Conservation (phyloP, 2,888 invertebrate species). For the Apeira syringaria region DNA sequence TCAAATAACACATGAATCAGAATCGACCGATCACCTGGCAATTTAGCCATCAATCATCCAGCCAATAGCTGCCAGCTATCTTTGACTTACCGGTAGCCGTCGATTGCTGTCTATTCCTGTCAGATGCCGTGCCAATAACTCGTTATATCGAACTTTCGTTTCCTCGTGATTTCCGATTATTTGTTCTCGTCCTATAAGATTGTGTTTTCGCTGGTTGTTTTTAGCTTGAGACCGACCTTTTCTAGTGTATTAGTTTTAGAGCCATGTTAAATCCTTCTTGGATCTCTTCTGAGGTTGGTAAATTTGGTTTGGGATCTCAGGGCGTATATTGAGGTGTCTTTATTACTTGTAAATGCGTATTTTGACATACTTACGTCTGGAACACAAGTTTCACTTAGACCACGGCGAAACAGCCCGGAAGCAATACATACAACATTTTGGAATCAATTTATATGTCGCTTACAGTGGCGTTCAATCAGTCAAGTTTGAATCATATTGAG, state of each 20-base stretch:
- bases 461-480: slow-evolving; percentile 12
- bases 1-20: slow-evolving; percentile 14
- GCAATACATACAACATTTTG: too few species aligned
- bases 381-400: too few species aligned
- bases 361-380: too few species aligned
- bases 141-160: slow-evolving; percentile 18
- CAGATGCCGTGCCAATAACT: slow-evolving; percentile 11
- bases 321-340: not conserved
- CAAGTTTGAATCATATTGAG: slow-evolving; percentile 12
- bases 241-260: too few species aligned
- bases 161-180: not conserved
- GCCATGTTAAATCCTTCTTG: too few species aligned
- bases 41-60: slow-evolving; percentile 50
- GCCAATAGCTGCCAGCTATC: slow-evolving; percentile 49
- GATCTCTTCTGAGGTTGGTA: too few species aligned
- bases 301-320: too few species aligned
- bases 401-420: too few species aligned
- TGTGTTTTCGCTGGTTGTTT: not conserved
- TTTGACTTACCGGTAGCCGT: slow-evolving; percentile 13
- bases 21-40: slow-evolving; percentile 33
- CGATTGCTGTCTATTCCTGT: slow-evolving; percentile 10
- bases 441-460: slow-evolving; percentile 1
- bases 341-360: not conserved
- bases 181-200: not conserved
- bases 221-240: too few species aligned